Conservation (phyloP, 2,113 vertebrate genomes). For the Himantopus leucocephalus region DNA sequence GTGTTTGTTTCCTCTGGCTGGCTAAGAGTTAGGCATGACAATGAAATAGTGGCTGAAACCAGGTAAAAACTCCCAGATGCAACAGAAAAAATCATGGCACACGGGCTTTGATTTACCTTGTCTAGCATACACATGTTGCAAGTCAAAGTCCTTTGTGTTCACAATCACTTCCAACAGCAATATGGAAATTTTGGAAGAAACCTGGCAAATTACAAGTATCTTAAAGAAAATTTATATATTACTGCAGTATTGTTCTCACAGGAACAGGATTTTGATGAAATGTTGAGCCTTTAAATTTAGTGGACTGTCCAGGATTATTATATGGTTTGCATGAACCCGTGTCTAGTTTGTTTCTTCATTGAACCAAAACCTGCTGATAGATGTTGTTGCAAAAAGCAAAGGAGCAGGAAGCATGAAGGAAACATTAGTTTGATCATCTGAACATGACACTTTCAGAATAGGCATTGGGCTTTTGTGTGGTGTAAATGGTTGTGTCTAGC, state of each 20-base stretch:
- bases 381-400: not conserved
- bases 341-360: not conserved
- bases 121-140: rapidly evolving
- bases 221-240: not conserved
- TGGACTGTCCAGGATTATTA: not conserved
- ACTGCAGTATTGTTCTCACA: not conserved
- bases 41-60: not conserved
- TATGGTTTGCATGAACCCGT: not conserved
- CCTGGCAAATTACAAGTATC: not conserved
- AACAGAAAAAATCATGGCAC: not conserved
- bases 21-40: not conserved
- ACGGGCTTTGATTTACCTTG: not conserved
- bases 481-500: not conserved
- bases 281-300: not conserved
- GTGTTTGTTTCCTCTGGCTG: not conserved
- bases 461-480: not conserved
- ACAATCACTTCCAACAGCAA: not conserved
- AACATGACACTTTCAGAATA: not conserved
- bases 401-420: not conserved
- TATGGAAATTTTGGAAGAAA: not conserved
- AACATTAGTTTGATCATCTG: not conserved
- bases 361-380: rapidly evolving
- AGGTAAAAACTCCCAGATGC: not conserved
- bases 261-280: not conserved
- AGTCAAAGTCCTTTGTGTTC: not conserved